A percentile compares a stretch with the other conserved stretches of the same genome.
These are phyloP conservation scores for Opisthograptis luteolata DNA, from an alignment of 2,888 invertebrate genomes.

Conservation along the genomic window DNA sequence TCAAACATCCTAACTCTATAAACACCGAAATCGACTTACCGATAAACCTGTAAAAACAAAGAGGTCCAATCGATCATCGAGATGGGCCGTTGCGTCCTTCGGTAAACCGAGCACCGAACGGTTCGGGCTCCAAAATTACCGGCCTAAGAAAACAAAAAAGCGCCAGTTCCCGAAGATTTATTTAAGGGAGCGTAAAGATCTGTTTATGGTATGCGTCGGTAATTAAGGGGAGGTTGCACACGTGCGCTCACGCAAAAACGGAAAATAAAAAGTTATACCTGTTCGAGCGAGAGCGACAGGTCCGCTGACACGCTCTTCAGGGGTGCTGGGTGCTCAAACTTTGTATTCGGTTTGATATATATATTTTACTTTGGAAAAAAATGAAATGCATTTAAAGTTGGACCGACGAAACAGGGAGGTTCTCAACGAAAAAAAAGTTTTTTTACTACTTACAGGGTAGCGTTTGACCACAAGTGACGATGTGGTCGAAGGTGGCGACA, in stretches of 20 bases:
- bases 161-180: slow-evolving; percentile 70
- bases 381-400: too few relatives aligned
- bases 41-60: slow-evolving; percentile 77
- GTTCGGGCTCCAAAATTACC: slow-evolving; percentile 70
- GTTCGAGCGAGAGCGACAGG: slow-evolving; percentile 78
- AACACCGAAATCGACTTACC: slow-evolving; percentile 59
- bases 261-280: slow-evolving; percentile 79
- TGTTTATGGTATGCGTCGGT: slow-evolving; percentile 84
- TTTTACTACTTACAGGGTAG: too few relatives aligned
- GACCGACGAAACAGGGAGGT: too few relatives aligned
- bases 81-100: slow-evolving; percentile 54
- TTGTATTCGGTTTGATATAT: slow-evolving; percentile 18
- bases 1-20: slow-evolving; percentile 53
- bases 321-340: slow-evolving; percentile 63
- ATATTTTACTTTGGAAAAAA: too few relatives aligned
- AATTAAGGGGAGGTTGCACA: slow-evolving; percentile 83
- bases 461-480: too few relatives aligned
- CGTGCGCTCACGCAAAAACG: slow-evolving; percentile 80
- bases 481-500: too few relatives aligned
- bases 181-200: slow-evolving; percentile 85
- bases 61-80: slow-evolving; percentile 73
- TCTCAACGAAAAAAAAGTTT: too few relatives aligned
- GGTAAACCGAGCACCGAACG: slow-evolving; percentile 72
- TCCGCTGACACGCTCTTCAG: slow-evolving; percentile 77
- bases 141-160: slow-evolving; percentile 69